Conservation (phyloP, 1,140 invertebrate genomes). For the Lepidostoma basale region DNA sequence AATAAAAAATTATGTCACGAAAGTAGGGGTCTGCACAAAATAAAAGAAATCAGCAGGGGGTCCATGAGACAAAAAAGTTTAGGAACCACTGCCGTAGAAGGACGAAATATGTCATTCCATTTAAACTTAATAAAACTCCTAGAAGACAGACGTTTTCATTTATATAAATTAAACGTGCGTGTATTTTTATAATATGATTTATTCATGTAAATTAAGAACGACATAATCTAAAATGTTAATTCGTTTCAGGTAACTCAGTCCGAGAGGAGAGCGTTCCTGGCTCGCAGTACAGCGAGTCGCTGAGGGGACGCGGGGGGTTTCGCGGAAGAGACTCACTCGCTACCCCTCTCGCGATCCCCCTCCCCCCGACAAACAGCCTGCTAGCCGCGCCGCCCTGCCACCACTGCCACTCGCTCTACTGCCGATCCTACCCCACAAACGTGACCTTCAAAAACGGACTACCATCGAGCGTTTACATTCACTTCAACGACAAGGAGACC, state of each 20-base stretch:
- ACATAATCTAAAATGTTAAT: no score
- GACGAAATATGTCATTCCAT: no score
- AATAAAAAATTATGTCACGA: no score
- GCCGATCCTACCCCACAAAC: slow-evolving; percentile 4
- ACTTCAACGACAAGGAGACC: slow-evolving; percentile 38
- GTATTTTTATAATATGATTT: no score
- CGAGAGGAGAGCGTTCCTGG: slow-evolving; percentile 39
- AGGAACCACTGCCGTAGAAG: no score
- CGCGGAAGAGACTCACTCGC: neutral
- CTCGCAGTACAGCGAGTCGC: slow-evolving; percentile 10
- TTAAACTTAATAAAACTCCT: no score
- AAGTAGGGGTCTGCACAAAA: no score
- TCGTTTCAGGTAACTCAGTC: slow-evolving; percentile 42
- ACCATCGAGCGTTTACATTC: slow-evolving; percentile 18
- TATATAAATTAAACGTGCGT: no score
- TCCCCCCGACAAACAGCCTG: neutral
- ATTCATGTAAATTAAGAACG: no score
- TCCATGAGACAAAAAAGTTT: no score
- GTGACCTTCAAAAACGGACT: slow-evolving; percentile 31
- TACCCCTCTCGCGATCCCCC: neutral
- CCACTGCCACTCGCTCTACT: neutral
- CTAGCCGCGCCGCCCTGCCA: neutral
- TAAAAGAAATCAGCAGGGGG: no score
- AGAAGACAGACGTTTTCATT: no score
- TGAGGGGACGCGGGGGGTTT: slow-evolving; percentile 27